Evolutionary conservation across 2,888 invertebrate genomes (phyloP).

Genomic region (Agonopterix subpropinquella): DNA sequence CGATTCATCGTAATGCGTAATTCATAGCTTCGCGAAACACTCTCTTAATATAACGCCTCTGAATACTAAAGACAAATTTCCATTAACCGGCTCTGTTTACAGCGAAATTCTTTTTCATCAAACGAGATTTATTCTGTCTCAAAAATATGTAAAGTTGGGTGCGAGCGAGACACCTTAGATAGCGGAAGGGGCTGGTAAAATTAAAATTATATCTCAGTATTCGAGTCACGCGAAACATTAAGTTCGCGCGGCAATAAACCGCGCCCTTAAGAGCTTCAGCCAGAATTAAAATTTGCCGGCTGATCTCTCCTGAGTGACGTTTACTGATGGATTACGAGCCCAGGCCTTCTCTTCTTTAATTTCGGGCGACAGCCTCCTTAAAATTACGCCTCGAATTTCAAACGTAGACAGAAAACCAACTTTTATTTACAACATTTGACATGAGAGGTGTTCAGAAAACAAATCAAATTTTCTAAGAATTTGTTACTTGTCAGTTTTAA

Average conservation of each 20-base stretch:
- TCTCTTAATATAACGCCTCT: slow-evolving; percentile 37
- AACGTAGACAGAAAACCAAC: slow-evolving; percentile 13
- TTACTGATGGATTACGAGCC: slow-evolving; percentile 65
- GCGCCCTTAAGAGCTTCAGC: slow-evolving; percentile 64
- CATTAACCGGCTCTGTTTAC: slow-evolving; percentile 63
- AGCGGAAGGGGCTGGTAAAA: slow-evolving; percentile 54
- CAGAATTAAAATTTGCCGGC: slow-evolving; percentile 73
- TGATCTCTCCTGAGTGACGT: slow-evolving; percentile 59
- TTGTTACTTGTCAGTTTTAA: neutral
- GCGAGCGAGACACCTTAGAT: slow-evolving; percentile 44
- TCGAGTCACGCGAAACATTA: slow-evolving; percentile 74
- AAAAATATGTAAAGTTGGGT: slow-evolving; percentile 69
- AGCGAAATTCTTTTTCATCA: slow-evolving; percentile 63
- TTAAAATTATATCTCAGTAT: slow-evolving; percentile 71
- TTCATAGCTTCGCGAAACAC: slow-evolving; percentile 4
- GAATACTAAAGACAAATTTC: slow-evolving; percentile 63
- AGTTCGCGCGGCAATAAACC: slow-evolving; percentile 66
- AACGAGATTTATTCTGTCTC: slow-evolving; percentile 63
- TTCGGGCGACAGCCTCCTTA: slow-evolving; percentile 11
- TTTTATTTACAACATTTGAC: slow-evolving; percentile 9
- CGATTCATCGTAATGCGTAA: neutral
- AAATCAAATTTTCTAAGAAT: neutral
- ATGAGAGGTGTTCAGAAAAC: neutral
- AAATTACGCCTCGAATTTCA: slow-evolving; percentile 21
- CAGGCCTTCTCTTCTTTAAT: slow-evolving; percentile 23